A percentile compares a stretch with the other conserved stretches of the same genome.
These are phyloP conservation scores for Notodonta dromedarius DNA, from an alignment of 2,888 invertebrate genomes.

Conservation along the genomic window DNA sequence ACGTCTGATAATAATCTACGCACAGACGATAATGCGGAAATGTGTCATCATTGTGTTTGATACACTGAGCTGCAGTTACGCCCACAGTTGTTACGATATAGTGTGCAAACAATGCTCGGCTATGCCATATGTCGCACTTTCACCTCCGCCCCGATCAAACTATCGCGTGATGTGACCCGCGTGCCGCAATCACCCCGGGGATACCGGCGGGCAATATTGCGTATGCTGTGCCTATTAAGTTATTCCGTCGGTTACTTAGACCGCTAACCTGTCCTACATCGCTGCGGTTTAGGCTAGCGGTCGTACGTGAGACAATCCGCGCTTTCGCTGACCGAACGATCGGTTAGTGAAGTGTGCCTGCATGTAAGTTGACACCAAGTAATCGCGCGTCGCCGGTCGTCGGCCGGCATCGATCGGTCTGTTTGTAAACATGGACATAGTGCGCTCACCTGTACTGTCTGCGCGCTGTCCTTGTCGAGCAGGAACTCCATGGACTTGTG, in stretches of 20 bases:
- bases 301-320: conserved; percentile 37
- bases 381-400: conserved; percentile 47
- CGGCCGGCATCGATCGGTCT: conserved; percentile 67
- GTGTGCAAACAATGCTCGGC: conserved; percentile 47
- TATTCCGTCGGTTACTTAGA: conserved; percentile 29
- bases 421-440: conserved; percentile 73
- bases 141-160: conserved; percentile 66
- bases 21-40: conserved; percentile 20
- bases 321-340: conserved; percentile 34
- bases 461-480: conserved; percentile 96
- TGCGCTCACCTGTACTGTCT: conserved; percentile 91
- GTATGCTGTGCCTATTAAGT: conserved; percentile 11
- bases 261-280: conserved; percentile 21
- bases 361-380: conserved; percentile 10
- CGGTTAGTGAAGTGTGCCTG: conserved; percentile 1
- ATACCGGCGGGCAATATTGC: conserved; percentile 25
- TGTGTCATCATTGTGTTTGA: conserved; percentile 24
- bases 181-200: conserved; percentile 57
- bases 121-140: conserved; percentile 65
- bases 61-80: conserved; percentile 48
- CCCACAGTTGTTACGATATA: conserved; percentile 53
- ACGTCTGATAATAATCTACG: conserved; percentile 7
- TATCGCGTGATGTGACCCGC: conserved; percentile 54
- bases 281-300: conserved; percentile 20
- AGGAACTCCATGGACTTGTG: conserved; percentile 98